Conservation (phyloP, 1,140 invertebrate species). For the Macrobrachium nipponense region DNA sequence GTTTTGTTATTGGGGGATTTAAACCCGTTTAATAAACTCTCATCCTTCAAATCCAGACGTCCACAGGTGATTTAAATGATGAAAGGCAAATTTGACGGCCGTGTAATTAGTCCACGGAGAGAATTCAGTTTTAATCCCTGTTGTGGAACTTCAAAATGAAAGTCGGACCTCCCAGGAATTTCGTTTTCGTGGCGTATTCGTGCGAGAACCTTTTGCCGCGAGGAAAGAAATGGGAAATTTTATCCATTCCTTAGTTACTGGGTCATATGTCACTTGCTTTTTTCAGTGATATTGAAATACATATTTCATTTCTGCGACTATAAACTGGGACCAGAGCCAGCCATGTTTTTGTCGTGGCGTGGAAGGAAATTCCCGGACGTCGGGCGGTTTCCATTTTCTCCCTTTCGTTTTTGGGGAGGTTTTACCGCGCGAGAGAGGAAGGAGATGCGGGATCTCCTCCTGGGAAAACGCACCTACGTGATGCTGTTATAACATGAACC, state of each 20-base stretch:
- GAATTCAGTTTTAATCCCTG: background rate
- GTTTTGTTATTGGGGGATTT: no score
- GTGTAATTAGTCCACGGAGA: no score
- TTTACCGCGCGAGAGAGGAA: no score
- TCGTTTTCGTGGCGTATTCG: conserved; percentile 44
- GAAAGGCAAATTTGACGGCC: no score
- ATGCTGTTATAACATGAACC: conserved; percentile 30
- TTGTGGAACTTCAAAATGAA: conserved; percentile 38
- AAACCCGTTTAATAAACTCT: no score
- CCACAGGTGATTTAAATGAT: no score
- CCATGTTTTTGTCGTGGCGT: conserved; percentile 52
- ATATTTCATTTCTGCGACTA: conserved; percentile 57
- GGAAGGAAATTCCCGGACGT: conserved; percentile 34
- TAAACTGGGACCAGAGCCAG: conserved; percentile 53
- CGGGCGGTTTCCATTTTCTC: conserved; percentile 38
- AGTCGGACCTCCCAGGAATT: conserved; percentile 42
- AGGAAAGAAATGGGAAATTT: conserved; percentile 52
- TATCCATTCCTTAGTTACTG: conserved; percentile 57
- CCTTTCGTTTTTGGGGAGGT: background rate
- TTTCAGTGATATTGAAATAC: conserved; percentile 60
- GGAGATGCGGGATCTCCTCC: no score
- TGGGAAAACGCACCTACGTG: no score
- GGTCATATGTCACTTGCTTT: conserved; percentile 50
- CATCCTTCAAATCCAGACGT: no score
- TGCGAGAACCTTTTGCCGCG: conserved; percentile 35